Percentiles rank a stretch among this genome's conserved stretches.
These are phyloP conservation scores for Eulithis testata DNA, from an alignment of 2,888 invertebrate species.

Conservation along the genomic window DNA sequence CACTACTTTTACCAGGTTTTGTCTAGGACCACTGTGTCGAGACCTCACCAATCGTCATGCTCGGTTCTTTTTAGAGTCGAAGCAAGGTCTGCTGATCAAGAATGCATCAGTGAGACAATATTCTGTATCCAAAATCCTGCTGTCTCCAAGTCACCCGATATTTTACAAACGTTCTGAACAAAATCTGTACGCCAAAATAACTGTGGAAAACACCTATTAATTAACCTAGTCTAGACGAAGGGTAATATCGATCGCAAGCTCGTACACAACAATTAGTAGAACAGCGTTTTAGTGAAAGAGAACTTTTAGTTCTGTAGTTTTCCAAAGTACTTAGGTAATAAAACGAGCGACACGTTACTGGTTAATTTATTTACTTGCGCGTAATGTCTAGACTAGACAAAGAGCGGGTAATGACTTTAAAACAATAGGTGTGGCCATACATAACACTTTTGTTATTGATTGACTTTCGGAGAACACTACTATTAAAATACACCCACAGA, in stretches of 20 bases:
- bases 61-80: not conserved
- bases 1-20: not conserved
- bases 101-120: not conserved
- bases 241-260: conserved; percentile 48
- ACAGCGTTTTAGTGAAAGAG: conserved; percentile 57
- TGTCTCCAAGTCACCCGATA: not conserved
- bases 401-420: conserved; percentile 61
- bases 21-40: not conserved
- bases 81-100: conserved; percentile 1
- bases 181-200: conserved; percentile 55
- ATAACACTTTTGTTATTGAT: conserved; percentile 20
- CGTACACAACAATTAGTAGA: conserved; percentile 47
- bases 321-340: conserved; percentile 49
- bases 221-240: conserved; percentile 61
- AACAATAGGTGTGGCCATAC: conserved; percentile 59
- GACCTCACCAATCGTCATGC: too few species aligned
- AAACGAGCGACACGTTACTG: conserved; percentile 65
- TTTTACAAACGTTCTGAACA: conserved; percentile 20
- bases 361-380: conserved; percentile 74
- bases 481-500: too few species aligned
- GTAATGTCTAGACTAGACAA: conserved; percentile 62
- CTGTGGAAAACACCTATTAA: conserved; percentile 58
- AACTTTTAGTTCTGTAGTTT: conserved; percentile 50
- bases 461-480: too few species aligned
- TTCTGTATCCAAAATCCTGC: not conserved